phyloP scores from a whole-genome alignment of 1,140 invertebrate genomes.

The Archivesica marissinica region DNA sequence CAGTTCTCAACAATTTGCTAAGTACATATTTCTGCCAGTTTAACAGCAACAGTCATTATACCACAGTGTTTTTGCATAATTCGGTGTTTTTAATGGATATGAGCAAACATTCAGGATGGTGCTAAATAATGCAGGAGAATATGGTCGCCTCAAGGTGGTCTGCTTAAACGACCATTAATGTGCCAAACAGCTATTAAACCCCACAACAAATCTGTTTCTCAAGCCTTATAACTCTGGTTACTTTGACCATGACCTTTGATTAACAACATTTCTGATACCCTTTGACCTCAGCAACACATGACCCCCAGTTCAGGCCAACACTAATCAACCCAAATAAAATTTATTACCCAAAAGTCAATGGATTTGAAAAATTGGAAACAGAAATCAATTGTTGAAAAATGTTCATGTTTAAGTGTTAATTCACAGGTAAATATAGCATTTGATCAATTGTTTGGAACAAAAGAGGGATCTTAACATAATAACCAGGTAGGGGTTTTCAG shows the following conservation, averaged over 20 bases:
- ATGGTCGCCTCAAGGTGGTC: constrained; percentile 4
- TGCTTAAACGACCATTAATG: not conserved
- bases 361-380: constrained; percentile 34
- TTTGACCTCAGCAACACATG: constrained; percentile 28
- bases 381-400: constrained; percentile 34
- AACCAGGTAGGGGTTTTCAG: not conserved
- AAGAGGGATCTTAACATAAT: constrained; percentile 10
- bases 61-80: too few species aligned
- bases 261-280: constrained; percentile 30
- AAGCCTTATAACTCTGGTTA: constrained; percentile 32
- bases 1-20: too few species aligned
- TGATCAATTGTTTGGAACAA: constrained; percentile 30
- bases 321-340: constrained; percentile 58
- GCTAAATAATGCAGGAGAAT: too few species aligned
- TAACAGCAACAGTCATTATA: too few species aligned
- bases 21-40: too few species aligned
- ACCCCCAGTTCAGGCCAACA: constrained; percentile 43
- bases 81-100: too few species aligned
- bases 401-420: constrained; percentile 26
- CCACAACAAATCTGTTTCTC: constrained; percentile 12
- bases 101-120: too few species aligned
- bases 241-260: constrained; percentile 16
- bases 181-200: constrained; percentile 19
- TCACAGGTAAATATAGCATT: constrained; percentile 43
- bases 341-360: constrained; percentile 56